phyloP scores from a whole-genome alignment of 2,888 invertebrate genomes.

The Pseudanteris insignis region DNA sequence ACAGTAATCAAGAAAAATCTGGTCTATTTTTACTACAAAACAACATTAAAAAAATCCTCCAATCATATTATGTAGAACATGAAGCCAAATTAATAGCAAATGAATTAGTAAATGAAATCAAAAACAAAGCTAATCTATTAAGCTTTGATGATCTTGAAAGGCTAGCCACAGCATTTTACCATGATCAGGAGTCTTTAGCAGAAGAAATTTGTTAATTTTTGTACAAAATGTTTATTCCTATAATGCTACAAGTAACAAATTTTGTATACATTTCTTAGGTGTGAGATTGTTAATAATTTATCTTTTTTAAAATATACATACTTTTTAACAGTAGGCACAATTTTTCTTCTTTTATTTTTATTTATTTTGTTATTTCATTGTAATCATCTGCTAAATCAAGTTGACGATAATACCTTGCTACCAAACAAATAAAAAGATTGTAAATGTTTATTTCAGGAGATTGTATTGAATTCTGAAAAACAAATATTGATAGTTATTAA shows the following conservation, averaged over 20 bases:
- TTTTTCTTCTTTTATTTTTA: too few relatives aligned
- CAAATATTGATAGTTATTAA: too few relatives aligned
- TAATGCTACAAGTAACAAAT: constrained; percentile 7
- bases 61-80: constrained; percentile 72
- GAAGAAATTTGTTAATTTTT: constrained; percentile 12
- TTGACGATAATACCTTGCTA: constrained; percentile 79
- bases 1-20: constrained; percentile 50
- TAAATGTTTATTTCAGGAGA: constrained; percentile 68
- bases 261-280: constrained; percentile 10
- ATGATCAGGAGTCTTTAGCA: constrained; percentile 74
- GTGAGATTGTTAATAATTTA: constrained; percentile 8
- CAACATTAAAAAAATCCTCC: constrained; percentile 70
- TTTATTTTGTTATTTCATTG: constrained; percentile 6
- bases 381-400: constrained; percentile 74
- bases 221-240: constrained; percentile 24
- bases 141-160: constrained; percentile 73
- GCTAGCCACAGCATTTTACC: constrained; percentile 73
- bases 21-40: constrained; percentile 69
- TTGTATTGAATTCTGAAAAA: constrained; percentile 45
- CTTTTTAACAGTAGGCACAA: too few relatives aligned
- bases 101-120: constrained; percentile 70
- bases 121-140: constrained; percentile 69
- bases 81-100: constrained; percentile 73
- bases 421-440: constrained; percentile 80
- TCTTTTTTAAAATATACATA: constrained; percentile 20